Evolutionary conservation across 2,797 vertebrate species (phyloP).

Genomic region (Phalloptychus januarius): DNA sequence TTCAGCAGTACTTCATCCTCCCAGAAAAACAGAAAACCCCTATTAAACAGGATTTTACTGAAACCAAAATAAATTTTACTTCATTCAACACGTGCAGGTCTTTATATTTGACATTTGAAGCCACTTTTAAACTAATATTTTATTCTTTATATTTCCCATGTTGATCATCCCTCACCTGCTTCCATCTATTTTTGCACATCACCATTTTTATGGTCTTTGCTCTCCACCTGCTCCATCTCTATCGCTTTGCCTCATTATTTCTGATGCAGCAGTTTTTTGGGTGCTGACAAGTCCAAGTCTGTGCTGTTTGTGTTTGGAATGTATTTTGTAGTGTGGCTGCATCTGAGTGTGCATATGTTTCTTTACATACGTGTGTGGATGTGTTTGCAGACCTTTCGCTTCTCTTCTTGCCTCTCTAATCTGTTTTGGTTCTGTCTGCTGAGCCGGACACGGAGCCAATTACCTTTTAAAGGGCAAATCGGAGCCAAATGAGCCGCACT

Average conservation of each 20-base stretch:
- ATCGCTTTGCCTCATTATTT: slow-evolving; percentile 31
- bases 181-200: background rate
- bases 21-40: background rate
- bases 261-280: slow-evolving; percentile 30
- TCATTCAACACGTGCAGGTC: background rate
- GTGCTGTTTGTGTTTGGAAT: slow-evolving; percentile 21
- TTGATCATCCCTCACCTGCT: background rate
- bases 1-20: background rate
- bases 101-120: background rate
- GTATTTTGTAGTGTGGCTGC: background rate
- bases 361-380: slow-evolving; percentile 21
- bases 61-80: background rate
- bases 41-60: background rate
- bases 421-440: slow-evolving; percentile 81
- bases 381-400: slow-evolving; percentile 59
- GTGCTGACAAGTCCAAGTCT: slow-evolving; percentile 24
- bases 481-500: slow-evolving; percentile 67
- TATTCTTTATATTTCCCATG: background rate
- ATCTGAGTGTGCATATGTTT: slow-evolving; percentile 1
- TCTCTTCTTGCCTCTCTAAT: slow-evolving; percentile 70
- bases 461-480: slow-evolving; percentile 83
- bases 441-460: slow-evolving; percentile 80
- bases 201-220: slow-evolving; percentile 8
- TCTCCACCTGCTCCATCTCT: slow-evolving; percentile 16
- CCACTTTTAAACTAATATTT: background rate